Percentiles rank a stretch among this genome's conserved stretches.
Conservation (phyloP, 2,888 invertebrate species). For the Eulithis prunata region DNA sequence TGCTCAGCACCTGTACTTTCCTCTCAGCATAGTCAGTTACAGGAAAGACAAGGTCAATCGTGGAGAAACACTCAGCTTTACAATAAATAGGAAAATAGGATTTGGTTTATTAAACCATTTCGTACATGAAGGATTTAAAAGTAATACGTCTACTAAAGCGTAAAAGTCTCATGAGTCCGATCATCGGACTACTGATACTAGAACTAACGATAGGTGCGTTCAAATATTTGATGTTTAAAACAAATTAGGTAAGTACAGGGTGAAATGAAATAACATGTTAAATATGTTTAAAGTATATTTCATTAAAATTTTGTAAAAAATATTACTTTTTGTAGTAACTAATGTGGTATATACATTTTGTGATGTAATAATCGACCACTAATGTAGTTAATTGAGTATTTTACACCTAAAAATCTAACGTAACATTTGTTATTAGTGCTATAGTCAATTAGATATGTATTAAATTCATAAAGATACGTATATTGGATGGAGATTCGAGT, state of each 20-base stretch:
- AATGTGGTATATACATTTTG: conserved; percentile 75
- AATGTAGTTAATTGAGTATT: conserved; percentile 67
- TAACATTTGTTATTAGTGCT: conserved; percentile 43
- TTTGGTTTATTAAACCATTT: too few relatives aligned
- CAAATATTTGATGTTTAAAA: too few relatives aligned
- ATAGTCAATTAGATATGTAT: conserved; percentile 51
- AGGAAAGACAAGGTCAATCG: too few relatives aligned
- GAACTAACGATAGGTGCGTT: too few relatives aligned
- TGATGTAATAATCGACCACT: conserved; percentile 74
- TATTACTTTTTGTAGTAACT: conserved; percentile 71
- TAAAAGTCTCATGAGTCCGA: too few relatives aligned
- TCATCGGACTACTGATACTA: too few relatives aligned
- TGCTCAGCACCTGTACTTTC: too few relatives aligned
- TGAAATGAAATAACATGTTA: conserved; percentile 47
- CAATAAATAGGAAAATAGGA: too few relatives aligned
- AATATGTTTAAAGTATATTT: conserved; percentile 68
- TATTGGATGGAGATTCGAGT: conserved; percentile 32
- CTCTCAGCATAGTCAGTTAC: too few relatives aligned
- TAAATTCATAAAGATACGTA: conserved; percentile 51
- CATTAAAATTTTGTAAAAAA: conserved; percentile 74
- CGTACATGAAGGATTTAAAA: too few relatives aligned
- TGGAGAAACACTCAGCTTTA: too few relatives aligned
- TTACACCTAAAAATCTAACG: conserved; percentile 36
- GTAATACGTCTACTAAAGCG: too few relatives aligned
- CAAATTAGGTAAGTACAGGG: background rate